Evolutionary conservation across 2,113 vertebrate genomes (phyloP), one percentile per base, ranked within the genome.

Genomic region (Butastur rufipennis): DNA sequence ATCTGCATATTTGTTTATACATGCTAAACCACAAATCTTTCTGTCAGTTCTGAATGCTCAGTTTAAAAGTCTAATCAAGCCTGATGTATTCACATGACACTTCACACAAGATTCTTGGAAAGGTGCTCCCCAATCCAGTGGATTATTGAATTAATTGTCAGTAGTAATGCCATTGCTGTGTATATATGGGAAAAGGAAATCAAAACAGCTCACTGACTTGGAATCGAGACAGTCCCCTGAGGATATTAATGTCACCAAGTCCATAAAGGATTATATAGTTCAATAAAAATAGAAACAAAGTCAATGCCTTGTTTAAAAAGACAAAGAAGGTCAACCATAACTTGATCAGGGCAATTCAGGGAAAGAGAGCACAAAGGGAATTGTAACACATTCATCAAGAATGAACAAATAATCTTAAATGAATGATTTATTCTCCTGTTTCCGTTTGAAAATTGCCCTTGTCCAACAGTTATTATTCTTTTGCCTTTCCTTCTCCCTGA

Each of bases 231-330:
- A 93, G 62, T 74, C 74, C 70, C 93, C 93, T 43, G 89, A 45
- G 95, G 87, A 81, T 97, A 96, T 97, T 90, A 91, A 95, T 96
- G 95, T 91, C 95, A 96, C 87, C 58, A 73, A 82, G 93, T 86
- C 93, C 55, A 38, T 82, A 88, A 86, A 87, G 95, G 95, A 96
- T 97, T 96, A 96, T 70, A 73, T 8, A 59, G 91, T 62, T 92
- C 86, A 93, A 85, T 90, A 97, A 97, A 97, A 97, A 97, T 97
- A 97, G 97, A 97, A 96, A 88, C 95, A 89, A 86, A 95, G 94
- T 63, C 94, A 83, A 66, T 73, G 86, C 55, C 65, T 42, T 63
- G 48, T 81, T 95, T 88, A 88, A 96, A 97, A 97, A 96, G 93
- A 95, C 94, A 94, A 97, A 93, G 93, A 96, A 97, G 91, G 96